Evolutionary conservation across 2,113 vertebrate species (phyloP), one percentile per base, ranked within the genome.

Genomic region (Oxygymnocypris stewartii): DNA sequence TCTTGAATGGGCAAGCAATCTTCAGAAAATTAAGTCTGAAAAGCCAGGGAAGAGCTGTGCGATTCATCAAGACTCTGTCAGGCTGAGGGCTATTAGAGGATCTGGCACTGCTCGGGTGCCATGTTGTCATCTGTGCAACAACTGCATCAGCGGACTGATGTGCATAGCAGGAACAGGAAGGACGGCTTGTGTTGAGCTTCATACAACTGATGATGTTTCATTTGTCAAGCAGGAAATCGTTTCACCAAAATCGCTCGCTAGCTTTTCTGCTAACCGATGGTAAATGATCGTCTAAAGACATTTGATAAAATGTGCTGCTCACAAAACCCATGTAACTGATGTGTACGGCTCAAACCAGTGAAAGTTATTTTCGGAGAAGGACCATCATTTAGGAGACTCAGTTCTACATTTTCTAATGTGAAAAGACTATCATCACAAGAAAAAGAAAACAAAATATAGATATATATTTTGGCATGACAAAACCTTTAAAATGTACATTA

Each of bases 1-100:
- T 95, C 95, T 95, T 87, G 90, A 96, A 92, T 93, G 95, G 94
- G 92, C 94, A 95, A 92, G 94, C 94, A 96, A 95, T 95, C 95
- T 96, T 92, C 87, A 92, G 95, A 95, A 95, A 96, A 96, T 95
- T 95, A 95, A 94, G 94, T 92, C 93, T 95, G 94, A 95, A 94
- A 95, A 93, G 93, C 91, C 92, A 87, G 86, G 67, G 91, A 92
- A 92, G 92, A 92, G 93, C 90, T 85, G 90, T 88, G 90, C 89
- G 91, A 95, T 94, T 94, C 91, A 93, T 94, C 92, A 93, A 92
- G 91, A 93, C 88, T 92, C 93, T 90, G 91, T 93, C 92, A 93
- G 92, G 90, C 93, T 92, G 88, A 91, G 92, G 89, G 91, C 92
- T 93, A 92, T 93, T 93, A 92, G 92, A 91, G 89, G 75, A 80